Conservation (phyloP, 2,797 vertebrate species). For the Adelosebastes latens region DNA sequence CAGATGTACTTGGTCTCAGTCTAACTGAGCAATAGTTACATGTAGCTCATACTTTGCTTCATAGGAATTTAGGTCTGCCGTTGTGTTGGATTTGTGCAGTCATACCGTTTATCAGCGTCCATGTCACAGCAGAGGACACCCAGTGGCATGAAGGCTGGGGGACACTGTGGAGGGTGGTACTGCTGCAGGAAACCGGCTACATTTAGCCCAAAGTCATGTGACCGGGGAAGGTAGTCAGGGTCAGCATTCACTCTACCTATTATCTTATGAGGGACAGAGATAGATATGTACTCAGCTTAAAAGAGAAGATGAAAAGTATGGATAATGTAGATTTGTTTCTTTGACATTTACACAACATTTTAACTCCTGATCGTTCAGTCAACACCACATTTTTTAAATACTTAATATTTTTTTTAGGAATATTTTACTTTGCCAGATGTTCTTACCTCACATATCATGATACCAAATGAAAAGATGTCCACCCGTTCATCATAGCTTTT, state of each 20-base stretch:
- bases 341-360: neutral
- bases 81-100: neutral
- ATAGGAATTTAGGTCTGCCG: neutral
- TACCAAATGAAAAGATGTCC: conserved; percentile 97
- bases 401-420: neutral
- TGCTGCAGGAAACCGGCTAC: conserved; percentile 90
- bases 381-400: neutral
- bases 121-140: conserved; percentile 92
- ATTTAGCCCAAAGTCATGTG: conserved; percentile 93
- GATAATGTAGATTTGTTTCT: neutral
- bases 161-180: conserved; percentile 87
- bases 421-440: neutral
- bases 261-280: conserved; percentile 79
- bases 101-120: conserved; percentile 92
- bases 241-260: conserved; percentile 95
- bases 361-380: neutral
- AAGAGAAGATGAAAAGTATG: neutral
- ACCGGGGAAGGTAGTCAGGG: conserved; percentile 93
- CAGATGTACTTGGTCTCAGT: neutral
- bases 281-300: neutral
- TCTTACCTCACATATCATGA: conserved; percentile 95
- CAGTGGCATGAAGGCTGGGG: conserved; percentile 91
- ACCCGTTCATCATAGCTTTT: conserved; percentile 96
- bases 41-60: neutral
- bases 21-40: neutral